phyloP scores from a whole-genome alignment of 1,140 invertebrate genomes.

The Homalodisca vitripennis region DNA sequence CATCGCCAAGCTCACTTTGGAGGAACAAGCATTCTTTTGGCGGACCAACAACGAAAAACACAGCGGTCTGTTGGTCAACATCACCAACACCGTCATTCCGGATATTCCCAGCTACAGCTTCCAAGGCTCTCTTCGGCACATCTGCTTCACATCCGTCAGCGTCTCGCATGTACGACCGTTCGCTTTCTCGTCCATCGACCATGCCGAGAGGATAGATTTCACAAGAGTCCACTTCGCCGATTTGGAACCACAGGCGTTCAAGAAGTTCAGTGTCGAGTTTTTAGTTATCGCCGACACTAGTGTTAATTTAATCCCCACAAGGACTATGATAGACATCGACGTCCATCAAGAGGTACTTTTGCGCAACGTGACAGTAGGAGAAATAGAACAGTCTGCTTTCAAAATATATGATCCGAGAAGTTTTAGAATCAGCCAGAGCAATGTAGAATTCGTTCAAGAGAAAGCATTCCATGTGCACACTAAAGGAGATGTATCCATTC shows the following conservation, averaged over 20 bases:
- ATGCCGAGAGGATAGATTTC: constrained; percentile 54
- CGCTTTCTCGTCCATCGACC: constrained; percentile 66
- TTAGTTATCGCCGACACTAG: constrained; percentile 55
- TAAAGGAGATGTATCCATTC: constrained; percentile 61
- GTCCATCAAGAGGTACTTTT: constrained; percentile 60
- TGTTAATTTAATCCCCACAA: constrained; percentile 58
- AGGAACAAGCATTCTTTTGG: constrained; percentile 42
- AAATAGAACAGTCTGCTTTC: constrained; percentile 54
- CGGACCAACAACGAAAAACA: constrained; percentile 45
- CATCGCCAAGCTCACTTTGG: constrained; percentile 51
- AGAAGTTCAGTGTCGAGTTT: constrained; percentile 65
- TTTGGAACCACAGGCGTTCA: constrained; percentile 71
- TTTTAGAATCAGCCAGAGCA: constrained; percentile 61
- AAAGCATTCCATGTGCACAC: constrained; percentile 62
- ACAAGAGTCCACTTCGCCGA: constrained; percentile 55
- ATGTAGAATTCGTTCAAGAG: constrained; percentile 57
- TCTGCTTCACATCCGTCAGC: constrained; percentile 59
- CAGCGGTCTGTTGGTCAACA: constrained; percentile 44
- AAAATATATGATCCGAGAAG: constrained; percentile 56
- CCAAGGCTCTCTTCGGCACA: constrained; percentile 65
- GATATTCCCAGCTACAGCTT: constrained; percentile 65
- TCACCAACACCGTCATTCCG: constrained; percentile 52
- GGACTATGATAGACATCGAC: constrained; percentile 68
- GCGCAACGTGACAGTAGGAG: constrained; percentile 49
- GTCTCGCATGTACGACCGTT: constrained; percentile 64